These are phyloP conservation scores for Loriculus beryllinus DNA, from an alignment of 2,797 vertebrate species.

Conservation along the genomic window DNA sequence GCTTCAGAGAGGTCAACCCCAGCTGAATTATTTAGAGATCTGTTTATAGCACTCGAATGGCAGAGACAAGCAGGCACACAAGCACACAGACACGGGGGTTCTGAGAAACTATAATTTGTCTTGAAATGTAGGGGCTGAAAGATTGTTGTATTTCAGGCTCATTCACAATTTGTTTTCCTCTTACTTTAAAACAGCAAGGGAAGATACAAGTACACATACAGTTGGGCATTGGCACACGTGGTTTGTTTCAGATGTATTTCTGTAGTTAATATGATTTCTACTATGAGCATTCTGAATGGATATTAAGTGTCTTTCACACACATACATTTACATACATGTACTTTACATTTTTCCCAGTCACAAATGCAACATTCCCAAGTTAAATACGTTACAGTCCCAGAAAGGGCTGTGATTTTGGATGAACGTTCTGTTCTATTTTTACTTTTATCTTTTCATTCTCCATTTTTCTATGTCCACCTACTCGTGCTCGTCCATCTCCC, in stretches of 20 bases:
- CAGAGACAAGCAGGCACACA: not conserved
- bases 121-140: not conserved
- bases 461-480: conserved; percentile 74
- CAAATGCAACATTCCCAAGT: not conserved
- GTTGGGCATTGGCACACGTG: not conserved
- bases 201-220: not conserved
- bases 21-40: not conserved
- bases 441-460: conserved; percentile 56
- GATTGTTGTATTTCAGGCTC: not conserved
- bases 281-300: not conserved
- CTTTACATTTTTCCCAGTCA: not conserved
- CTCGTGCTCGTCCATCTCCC: conserved; percentile 76
- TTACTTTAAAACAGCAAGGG: not conserved
- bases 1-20: not conserved
- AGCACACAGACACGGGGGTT: not conserved
- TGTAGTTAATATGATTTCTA: not conserved
- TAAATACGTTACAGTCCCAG: not conserved
- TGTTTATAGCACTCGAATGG: not conserved
- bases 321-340: not conserved
- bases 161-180: not conserved
- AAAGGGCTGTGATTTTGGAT: conserved; percentile 29
- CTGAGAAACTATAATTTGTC: not conserved
- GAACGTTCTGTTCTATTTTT: conserved; percentile 31
- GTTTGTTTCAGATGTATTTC: not conserved
- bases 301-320: not conserved